A percentile compares a stretch with the other conserved stretches of the same genome.
phyloP scores from a whole-genome alignment of 2,113 vertebrate species.

The Megaceryle torquata region DNA sequence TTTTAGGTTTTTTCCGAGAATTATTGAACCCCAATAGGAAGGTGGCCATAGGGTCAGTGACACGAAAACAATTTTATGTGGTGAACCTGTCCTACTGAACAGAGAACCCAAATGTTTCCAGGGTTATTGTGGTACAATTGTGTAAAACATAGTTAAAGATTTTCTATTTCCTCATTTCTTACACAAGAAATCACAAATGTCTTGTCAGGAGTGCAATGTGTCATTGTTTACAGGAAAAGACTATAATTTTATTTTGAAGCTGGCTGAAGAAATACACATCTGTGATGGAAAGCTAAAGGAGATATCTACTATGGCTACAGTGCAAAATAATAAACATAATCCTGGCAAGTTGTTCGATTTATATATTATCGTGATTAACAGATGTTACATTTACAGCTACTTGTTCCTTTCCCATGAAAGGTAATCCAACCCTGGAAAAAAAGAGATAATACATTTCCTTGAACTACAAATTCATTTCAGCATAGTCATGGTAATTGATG shows the following conservation, averaged over 20 bases:
- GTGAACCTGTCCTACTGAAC: background rate
- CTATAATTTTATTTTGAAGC: background rate
- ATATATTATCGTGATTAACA: slow-evolving; percentile 50
- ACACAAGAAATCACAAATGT: background rate
- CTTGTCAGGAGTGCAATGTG: background rate
- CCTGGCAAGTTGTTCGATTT: slow-evolving; percentile 15
- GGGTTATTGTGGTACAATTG: background rate
- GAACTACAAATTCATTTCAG: slow-evolving; percentile 37
- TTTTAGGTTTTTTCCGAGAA: slow-evolving; percentile 12
- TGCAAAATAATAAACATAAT: slow-evolving; percentile 17
- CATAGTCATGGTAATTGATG: slow-evolving; percentile 26
- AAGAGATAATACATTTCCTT: slow-evolving; percentile 45
- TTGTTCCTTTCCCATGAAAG: slow-evolving; percentile 41
- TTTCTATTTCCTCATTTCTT: slow-evolving; percentile 5
- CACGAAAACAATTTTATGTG: slow-evolving; percentile 11
- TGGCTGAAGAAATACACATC: background rate
- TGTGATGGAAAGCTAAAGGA: background rate
- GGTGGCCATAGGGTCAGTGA: background rate
- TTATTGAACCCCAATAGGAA: background rate
- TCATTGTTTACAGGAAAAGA: background rate
- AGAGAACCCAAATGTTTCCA: background rate
- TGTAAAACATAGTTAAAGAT: slow-evolving; percentile 1
- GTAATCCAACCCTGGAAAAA: slow-evolving; percentile 43
- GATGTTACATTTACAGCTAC: slow-evolving; percentile 12
- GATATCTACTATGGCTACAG: background rate